These are phyloP conservation scores for Neotragus pygmaeus DNA, from an alignment of 2,113 vertebrate genomes.

Conservation along the genomic window DNA sequence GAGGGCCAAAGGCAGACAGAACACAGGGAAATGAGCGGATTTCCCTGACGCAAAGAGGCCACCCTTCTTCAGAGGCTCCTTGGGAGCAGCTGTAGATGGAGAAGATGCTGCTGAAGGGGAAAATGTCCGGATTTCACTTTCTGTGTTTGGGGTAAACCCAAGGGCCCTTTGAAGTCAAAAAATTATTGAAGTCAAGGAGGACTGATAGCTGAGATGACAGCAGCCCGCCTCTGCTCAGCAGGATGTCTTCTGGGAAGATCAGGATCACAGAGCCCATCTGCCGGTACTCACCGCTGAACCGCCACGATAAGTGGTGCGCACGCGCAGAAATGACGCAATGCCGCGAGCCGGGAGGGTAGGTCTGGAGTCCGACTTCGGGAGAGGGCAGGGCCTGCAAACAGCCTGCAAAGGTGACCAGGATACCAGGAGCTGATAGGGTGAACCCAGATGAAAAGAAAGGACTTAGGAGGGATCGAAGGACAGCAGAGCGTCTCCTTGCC, in stretches of 20 bases:
- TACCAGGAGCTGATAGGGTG: neutral
- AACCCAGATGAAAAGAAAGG: neutral
- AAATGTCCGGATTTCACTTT: neutral
- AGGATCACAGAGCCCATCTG: neutral
- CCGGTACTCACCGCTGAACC: neutral
- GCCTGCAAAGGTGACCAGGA: neutral
- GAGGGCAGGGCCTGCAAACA: neutral
- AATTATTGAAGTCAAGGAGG: neutral
- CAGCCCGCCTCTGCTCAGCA: neutral
- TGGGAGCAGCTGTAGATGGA: neutral
- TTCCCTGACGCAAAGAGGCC: neutral
- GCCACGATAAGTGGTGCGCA: neutral
- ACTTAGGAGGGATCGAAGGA: neutral
- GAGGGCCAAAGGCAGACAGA: neutral
- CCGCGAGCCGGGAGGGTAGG: fast-evolving
- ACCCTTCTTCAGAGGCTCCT: neutral
- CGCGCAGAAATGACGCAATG: neutral
- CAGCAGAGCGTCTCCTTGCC: neutral
- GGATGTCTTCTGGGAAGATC: neutral
- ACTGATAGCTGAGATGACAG: neutral
- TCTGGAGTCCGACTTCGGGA: neutral
- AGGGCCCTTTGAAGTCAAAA: neutral
- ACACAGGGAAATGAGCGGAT: neutral
- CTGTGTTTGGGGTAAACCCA: neutral
- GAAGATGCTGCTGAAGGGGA: neutral